Conservation (phyloP, 2,797 vertebrate species). For the Lemur catta region DNA sequence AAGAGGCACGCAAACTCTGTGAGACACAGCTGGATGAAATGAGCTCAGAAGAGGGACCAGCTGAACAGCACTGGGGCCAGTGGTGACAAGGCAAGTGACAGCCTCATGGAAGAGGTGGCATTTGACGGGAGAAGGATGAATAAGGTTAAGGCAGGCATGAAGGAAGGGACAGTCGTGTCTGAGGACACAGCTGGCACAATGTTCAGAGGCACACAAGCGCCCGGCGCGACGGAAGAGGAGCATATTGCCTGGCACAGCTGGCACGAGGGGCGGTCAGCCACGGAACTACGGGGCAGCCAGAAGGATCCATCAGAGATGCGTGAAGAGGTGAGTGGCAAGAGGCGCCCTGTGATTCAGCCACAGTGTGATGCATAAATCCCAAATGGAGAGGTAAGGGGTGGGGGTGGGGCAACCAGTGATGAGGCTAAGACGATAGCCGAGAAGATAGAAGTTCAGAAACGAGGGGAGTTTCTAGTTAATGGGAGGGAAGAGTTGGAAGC, state of each 20-base stretch:
- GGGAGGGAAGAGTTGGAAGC: not conserved
- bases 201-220: too few species aligned
- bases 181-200: not conserved
- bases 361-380: not conserved
- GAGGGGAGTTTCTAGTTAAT: not conserved
- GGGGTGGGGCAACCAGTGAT: not conserved
- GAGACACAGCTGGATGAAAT: not conserved
- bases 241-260: fast-evolving
- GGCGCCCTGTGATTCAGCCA: not conserved
- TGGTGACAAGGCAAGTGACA: not conserved
- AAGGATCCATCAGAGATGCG: not conserved
- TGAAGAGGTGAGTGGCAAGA: not conserved
- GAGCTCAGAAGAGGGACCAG: not conserved
- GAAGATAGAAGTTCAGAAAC: not conserved
- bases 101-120: not conserved
- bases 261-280: not conserved
- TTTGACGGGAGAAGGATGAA: not conserved
- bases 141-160: not conserved
- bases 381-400: not conserved
- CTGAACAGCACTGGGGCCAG: not conserved
- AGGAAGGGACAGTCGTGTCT: not conserved
- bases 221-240: too few species aligned
- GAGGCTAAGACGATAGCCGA: not conserved
- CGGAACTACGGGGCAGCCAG: not conserved
- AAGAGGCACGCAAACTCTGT: not conserved